Conservation (phyloP, 2,888 invertebrate species). For the Melolontha melolontha region DNA sequence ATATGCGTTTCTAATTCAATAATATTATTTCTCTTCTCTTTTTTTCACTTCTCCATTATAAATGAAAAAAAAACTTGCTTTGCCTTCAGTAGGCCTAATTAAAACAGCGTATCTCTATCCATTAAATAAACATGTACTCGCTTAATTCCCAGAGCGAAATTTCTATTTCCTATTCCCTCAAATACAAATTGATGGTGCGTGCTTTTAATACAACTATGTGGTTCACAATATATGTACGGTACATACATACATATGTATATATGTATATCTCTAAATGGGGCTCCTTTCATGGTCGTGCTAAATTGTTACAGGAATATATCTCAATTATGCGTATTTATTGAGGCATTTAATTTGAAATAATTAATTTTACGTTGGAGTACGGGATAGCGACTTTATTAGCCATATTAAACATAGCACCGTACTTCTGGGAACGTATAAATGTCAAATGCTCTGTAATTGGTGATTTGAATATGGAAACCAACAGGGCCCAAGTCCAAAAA, state of each 20-base stretch:
- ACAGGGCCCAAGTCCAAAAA: too few relatives aligned
- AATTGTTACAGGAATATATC: slow-evolving; percentile 24
- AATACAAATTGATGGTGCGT: slow-evolving; percentile 30
- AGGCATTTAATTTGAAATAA: slow-evolving; percentile 8
- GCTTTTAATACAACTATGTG: slow-evolving; percentile 15
- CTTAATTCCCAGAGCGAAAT: slow-evolving; percentile 23
- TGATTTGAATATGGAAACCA: too few relatives aligned
- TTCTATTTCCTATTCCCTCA: slow-evolving; percentile 6
- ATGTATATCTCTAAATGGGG: not conserved
- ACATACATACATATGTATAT: not conserved
- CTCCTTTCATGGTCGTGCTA: not conserved
- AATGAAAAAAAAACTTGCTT: too few relatives aligned
- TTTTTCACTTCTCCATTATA: too few relatives aligned
- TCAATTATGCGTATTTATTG: slow-evolving; percentile 29
- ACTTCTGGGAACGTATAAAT: too few relatives aligned
- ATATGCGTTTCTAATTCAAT: too few relatives aligned
- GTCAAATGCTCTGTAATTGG: too few relatives aligned
- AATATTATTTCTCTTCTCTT: too few relatives aligned
- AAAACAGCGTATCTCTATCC: slow-evolving; percentile 14
- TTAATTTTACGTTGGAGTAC: not conserved
- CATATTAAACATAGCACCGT: too few relatives aligned
- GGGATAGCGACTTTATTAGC: too few relatives aligned
- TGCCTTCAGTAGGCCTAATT: too few relatives aligned
- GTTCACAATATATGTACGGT: slow-evolving; percentile 5
- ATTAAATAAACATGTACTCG: slow-evolving; percentile 10